phyloP scores from a whole-genome alignment of 2,888 invertebrate genomes.

The Dorcus hopei region DNA sequence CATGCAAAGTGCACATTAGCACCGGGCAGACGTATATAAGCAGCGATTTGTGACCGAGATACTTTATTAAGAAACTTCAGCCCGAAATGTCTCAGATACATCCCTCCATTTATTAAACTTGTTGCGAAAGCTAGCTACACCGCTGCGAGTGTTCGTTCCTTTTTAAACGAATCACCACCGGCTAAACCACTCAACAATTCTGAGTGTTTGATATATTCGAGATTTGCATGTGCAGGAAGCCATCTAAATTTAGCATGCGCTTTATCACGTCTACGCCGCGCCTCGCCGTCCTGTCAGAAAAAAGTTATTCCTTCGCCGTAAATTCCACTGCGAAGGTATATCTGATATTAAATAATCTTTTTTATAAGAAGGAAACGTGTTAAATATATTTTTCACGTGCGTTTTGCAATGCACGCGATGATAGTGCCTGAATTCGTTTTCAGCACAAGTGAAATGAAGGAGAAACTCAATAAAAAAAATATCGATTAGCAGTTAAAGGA shows the following conservation, averaged over 20 bases:
- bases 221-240: not conserved
- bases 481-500: too few relatives aligned
- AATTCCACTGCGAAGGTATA: too few relatives aligned
- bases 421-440: too few relatives aligned
- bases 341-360: too few relatives aligned
- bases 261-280: not conserved
- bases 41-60: slow-evolving; percentile 44
- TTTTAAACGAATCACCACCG: not conserved
- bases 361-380: too few relatives aligned
- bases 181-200: not conserved
- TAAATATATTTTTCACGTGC: too few relatives aligned
- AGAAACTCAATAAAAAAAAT: too few relatives aligned
- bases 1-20: slow-evolving; percentile 34
- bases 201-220: not conserved
- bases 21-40: slow-evolving; percentile 26
- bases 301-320: too few relatives aligned
- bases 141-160: not conserved
- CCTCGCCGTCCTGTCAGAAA: too few relatives aligned
- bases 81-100: slow-evolving; percentile 12
- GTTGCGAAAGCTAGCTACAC: slow-evolving; percentile 7
- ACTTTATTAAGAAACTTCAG: not conserved
- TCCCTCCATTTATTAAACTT: slow-evolving; percentile 20
- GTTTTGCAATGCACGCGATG: too few relatives aligned
- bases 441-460: too few relatives aligned
- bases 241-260: not conserved